Base-by-base conservation (phyloP, 2,888 invertebrate genomes). In the Abscondita cerata region DNA sequence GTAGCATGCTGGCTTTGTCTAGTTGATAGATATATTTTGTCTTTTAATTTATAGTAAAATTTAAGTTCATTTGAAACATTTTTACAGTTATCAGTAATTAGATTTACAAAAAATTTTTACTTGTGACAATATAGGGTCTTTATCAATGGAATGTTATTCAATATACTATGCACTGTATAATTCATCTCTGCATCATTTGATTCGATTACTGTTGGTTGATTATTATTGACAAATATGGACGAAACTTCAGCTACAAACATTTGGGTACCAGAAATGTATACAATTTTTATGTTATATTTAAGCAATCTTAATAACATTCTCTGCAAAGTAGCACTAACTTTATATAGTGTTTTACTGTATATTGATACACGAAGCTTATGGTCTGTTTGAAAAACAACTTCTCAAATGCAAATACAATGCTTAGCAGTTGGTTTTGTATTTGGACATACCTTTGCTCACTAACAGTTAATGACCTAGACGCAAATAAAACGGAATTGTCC, bases 31-130 rank as follows among this genome's bases (percentile, higher is more conserved):
- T 50, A 52, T 15, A 57, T 57, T 36, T 57, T 13, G 15, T 62
- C 46, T 38, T 55, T 52, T 34, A 62, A 36, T 38, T 38, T 40
- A 53, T 47, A 62, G 19, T 57, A 52, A 48, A 19, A 19, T 38
- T 47, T 57, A 13, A 62, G 19, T 40, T 62, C 62, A 13, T n/a
- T 13, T 15, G 33, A 19, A 8, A 62, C 15, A 9, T 58, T 34
- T 41, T 48, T 62, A 54, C 18, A 25, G 38, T 15, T 38, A 19
- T 54, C 44, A 13, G 53, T 52, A 62, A 12, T 31, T 38, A 9
- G 50, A 50, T n/a, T 25, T 11, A 61, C 61, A 56, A 19, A 41
- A 60, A 33, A 31, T n/a, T 20, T 40, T 55, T 20, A 60, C 41
- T 40, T 38, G 6, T 4, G 25, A 50, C 20, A 60, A 25, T 12